These are phyloP conservation scores for Torymus tubicola DNA, from an alignment of 2,888 invertebrate species.

Conservation along the genomic window DNA sequence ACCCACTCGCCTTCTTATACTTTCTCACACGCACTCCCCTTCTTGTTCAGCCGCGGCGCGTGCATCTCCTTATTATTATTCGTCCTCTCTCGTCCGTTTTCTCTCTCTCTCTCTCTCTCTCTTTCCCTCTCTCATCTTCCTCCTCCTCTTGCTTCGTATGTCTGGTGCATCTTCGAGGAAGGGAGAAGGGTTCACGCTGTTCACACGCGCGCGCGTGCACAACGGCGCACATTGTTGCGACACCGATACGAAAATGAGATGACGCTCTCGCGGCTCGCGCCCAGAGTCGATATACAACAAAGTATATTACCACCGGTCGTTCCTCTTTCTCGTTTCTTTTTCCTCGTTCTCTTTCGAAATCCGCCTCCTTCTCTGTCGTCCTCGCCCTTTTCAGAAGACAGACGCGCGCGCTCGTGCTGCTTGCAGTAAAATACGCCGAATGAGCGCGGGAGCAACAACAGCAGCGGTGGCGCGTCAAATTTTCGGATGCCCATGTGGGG, in stretches of 20 bases:
- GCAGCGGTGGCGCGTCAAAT: conserved; percentile 38
- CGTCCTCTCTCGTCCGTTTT: conserved; percentile 20
- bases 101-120: not conserved
- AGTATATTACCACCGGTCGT: conserved; percentile 25
- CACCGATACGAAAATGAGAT: conserved; percentile 26
- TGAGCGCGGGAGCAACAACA: not conserved
- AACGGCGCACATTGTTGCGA: conserved; percentile 42
- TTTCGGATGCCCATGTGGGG: conserved; percentile 4
- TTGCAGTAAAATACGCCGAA: conserved; percentile 1
- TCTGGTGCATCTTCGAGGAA: not conserved
- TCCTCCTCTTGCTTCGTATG: not conserved
- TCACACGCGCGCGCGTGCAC: conserved; percentile 24
- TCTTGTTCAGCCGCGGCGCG: not conserved
- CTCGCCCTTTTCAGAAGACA: conserved; percentile 7
- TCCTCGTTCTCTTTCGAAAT: not conserved
- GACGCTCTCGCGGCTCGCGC: conserved; percentile 4
- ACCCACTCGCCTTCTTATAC: conserved; percentile 3
- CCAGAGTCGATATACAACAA: not conserved
- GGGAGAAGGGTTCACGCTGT: conserved; percentile 16
- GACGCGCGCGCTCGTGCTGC: conserved; percentile 1
- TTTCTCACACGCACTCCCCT: not conserved
- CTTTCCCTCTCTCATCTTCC: conserved; percentile 4
- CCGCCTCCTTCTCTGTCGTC: not conserved
- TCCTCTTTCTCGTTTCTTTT: not conserved
- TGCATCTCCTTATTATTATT: conserved; percentile 27